These are phyloP conservation scores for Chionis minor DNA, from an alignment of 2,113 vertebrate species.

Conservation along the genomic window DNA sequence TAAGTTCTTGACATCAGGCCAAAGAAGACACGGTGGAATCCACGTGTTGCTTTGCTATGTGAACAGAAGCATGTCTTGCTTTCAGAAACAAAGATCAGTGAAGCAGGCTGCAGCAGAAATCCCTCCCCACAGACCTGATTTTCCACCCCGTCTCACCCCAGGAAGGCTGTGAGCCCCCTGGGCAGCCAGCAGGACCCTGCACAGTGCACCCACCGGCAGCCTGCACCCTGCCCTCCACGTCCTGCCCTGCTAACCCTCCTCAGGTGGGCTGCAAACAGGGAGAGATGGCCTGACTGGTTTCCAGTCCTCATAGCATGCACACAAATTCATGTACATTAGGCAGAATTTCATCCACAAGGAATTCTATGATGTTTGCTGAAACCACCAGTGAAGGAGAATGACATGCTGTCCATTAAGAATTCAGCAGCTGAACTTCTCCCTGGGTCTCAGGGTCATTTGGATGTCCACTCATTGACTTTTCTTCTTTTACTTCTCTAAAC, in stretches of 20 bases:
- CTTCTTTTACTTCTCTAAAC: not conserved
- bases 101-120: not conserved
- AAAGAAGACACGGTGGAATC: not conserved
- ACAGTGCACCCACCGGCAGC: not conserved
- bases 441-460: not conserved
- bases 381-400: not conserved
- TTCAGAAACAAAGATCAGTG: not conserved
- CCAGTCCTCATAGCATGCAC: not conserved
- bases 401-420: not conserved
- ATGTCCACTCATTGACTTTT: not conserved
- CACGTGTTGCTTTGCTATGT: not conserved
- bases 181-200: not conserved
- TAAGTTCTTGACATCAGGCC: not conserved
- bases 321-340: not conserved
- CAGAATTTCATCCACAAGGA: not conserved
- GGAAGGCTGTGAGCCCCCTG: not conserved
- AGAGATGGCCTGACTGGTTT: not conserved
- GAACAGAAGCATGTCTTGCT: not conserved
- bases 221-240: not conserved
- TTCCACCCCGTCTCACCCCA: rapidly evolving
- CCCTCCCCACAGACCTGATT: not conserved
- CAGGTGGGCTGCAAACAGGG: not conserved
- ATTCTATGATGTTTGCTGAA: not conserved
- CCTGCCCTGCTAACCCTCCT: not conserved
- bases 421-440: not conserved